Evolutionary conservation across 2,797 vertebrate species (phyloP).

Genomic region (Holocentrus rufus): DNA sequence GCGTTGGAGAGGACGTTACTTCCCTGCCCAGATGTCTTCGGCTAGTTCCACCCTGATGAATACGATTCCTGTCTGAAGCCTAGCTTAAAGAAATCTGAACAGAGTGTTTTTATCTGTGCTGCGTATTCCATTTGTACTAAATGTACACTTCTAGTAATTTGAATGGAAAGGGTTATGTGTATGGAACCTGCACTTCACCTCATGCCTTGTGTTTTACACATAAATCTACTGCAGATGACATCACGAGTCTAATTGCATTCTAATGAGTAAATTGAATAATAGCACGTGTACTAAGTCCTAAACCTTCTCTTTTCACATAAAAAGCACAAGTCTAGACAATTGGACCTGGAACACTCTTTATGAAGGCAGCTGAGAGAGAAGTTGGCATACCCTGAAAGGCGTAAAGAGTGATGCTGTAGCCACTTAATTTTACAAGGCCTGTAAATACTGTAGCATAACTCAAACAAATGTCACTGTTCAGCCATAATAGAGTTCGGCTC

Average conservation of each 20-base stretch:
- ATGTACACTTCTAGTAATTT: neutral
- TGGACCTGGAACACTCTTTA: slow-evolving; percentile 50
- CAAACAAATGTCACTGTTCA: slow-evolving; percentile 61
- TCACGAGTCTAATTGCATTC: slow-evolving; percentile 31
- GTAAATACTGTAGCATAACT: slow-evolving; percentile 51
- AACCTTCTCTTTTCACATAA: slow-evolving; percentile 52
- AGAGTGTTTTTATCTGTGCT: neutral
- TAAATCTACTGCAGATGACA: slow-evolving; percentile 10
- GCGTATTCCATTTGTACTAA: neutral
- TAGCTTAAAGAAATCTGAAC: neutral
- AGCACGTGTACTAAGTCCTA: slow-evolving; percentile 33
- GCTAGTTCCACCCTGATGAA: no score
- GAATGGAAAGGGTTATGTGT: neutral
- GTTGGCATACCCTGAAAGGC: slow-evolving; percentile 59
- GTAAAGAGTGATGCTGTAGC: slow-evolving; percentile 45
- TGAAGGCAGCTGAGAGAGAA: slow-evolving; percentile 52
- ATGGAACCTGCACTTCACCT: neutral
- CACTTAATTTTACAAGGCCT: slow-evolving; percentile 64
- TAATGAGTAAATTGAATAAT: slow-evolving; percentile 49
- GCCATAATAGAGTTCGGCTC: slow-evolving; percentile 37
- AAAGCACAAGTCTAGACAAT: slow-evolving; percentile 64
- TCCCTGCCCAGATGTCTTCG: no score
- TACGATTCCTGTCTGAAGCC: neutral
- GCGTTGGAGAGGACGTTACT: no score
- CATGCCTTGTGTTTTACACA: slow-evolving; percentile 19